Conservation (phyloP, 2,113 vertebrate genomes). For the Triplophysa siluroides region DNA sequence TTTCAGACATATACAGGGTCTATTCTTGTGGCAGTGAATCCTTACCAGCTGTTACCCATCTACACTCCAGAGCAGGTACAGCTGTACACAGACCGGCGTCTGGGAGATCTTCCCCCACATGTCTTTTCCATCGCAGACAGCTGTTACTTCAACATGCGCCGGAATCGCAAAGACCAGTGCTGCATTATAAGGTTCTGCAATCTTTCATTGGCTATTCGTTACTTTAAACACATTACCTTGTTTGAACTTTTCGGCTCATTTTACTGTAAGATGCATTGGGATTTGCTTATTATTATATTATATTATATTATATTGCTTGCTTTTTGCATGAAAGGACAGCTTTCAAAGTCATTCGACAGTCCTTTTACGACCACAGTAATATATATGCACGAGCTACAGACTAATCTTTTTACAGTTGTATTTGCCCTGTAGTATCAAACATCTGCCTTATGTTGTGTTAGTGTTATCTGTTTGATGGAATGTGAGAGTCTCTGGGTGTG, state of each 20-base stretch:
- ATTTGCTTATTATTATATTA: too few species aligned
- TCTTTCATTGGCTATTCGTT: not conserved
- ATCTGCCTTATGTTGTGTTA: constrained; percentile 3
- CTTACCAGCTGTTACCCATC: constrained; percentile 90
- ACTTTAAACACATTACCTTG: not conserved
- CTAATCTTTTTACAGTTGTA: too few species aligned
- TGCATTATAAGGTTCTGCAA: constrained; percentile 90
- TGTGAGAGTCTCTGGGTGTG: constrained; percentile 10
- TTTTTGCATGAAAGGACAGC: not conserved
- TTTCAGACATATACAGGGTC: constrained; percentile 92
- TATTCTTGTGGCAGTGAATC: constrained; percentile 96
- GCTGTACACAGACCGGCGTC: constrained; percentile 80
- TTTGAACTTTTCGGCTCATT: not conserved
- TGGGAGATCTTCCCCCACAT: constrained; percentile 90
- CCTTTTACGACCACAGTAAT: not conserved
- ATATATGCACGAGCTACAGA: not conserved
- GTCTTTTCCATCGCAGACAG: constrained; percentile 93
- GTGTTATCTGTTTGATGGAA: not conserved
- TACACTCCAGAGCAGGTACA: constrained; percentile 89
- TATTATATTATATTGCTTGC: too few species aligned
- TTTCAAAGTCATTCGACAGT: not conserved
- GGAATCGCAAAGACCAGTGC: constrained; percentile 84
- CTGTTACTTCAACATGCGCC: constrained; percentile 94
- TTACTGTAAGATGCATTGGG: not conserved
- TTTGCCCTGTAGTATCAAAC: not conserved